phyloP scores from a whole-genome alignment of 2,888 invertebrate genomes.

The Pyrgus malvae region DNA sequence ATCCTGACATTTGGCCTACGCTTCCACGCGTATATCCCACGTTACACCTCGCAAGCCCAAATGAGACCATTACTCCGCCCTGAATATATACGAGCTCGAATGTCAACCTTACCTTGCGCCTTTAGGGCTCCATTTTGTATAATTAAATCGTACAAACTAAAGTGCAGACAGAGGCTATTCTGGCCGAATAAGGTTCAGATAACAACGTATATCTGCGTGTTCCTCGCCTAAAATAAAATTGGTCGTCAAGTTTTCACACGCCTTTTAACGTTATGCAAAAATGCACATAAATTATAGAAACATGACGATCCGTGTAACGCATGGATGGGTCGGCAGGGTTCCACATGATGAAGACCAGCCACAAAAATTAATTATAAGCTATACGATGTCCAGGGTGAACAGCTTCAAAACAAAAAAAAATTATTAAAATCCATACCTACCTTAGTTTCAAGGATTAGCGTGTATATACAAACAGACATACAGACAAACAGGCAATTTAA shows the following conservation, averaged over 20 bases:
- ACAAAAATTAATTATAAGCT: no score
- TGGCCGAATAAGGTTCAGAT: slow-evolving; percentile 47
- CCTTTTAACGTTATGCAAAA: slow-evolving; percentile 14
- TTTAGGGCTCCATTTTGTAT: slow-evolving; percentile 47
- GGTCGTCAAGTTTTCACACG: slow-evolving; percentile 27
- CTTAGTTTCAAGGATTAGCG: no score
- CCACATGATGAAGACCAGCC: no score
- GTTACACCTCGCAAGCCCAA: slow-evolving; percentile 67
- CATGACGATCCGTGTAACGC: no score
- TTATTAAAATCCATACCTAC: no score
- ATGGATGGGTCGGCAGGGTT: no score
- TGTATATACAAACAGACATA: no score
- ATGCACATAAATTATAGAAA: slow-evolving; percentile 11
- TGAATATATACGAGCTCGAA: slow-evolving; percentile 42
- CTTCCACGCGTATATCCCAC: slow-evolving; percentile 53
- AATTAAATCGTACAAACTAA: slow-evolving; percentile 42
- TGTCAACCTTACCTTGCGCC: slow-evolving; percentile 47
- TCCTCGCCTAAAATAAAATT: slow-evolving; percentile 30
- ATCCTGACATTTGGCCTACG: slow-evolving; percentile 63
- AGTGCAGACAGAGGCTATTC: slow-evolving; percentile 53
- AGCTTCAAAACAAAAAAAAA: no score
- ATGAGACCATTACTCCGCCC: slow-evolving; percentile 71
- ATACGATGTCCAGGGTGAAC: no score
- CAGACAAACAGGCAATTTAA: no score
- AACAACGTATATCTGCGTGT: slow-evolving; percentile 32